Conservation (phyloP, 1,140 invertebrate species). For the Drosophila ironensis region DNA sequence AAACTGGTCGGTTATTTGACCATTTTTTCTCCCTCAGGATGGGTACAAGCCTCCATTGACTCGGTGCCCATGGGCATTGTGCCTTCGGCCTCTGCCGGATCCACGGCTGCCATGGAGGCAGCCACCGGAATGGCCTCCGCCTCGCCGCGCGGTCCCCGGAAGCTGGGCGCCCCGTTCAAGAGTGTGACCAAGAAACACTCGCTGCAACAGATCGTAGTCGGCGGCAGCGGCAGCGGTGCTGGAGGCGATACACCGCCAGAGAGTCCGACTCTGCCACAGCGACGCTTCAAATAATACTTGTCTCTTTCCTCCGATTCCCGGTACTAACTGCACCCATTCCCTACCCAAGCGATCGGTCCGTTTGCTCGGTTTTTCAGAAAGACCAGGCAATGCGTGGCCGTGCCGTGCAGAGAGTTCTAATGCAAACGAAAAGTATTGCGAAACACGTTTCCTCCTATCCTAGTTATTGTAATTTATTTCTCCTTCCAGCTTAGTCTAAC, state of each 20-base stretch:
- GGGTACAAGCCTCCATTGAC: slow-evolving; percentile 79
- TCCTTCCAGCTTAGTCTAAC: slow-evolving; percentile 54
- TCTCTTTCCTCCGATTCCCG: slow-evolving; percentile 28
- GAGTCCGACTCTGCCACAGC: slow-evolving; percentile 82
- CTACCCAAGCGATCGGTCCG: slow-evolving; percentile 14
- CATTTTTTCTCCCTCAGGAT: slow-evolving; percentile 58
- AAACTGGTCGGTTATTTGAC: no score
- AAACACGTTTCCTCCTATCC: slow-evolving; percentile 53
- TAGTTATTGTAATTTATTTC: slow-evolving; percentile 70
- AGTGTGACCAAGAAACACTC: slow-evolving; percentile 80
- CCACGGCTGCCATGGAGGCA: slow-evolving; percentile 74
- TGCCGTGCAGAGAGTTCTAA: slow-evolving; percentile 47
- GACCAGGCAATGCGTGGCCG: slow-evolving; percentile 20
- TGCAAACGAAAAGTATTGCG: slow-evolving; percentile 69
- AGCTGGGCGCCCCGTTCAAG: slow-evolving; percentile 83
- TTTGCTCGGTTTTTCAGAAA: not conserved
- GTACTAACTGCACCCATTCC: slow-evolving; percentile 63
- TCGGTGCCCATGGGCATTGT: slow-evolving; percentile 58
- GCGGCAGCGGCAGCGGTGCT: slow-evolving; percentile 33
- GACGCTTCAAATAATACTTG: slow-evolving; percentile 74
- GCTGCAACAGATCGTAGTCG: slow-evolving; percentile 70
- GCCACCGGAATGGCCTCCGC: slow-evolving; percentile 51
- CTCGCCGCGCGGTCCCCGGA: slow-evolving; percentile 83
- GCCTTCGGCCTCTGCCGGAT: slow-evolving; percentile 68
- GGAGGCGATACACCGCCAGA: slow-evolving; percentile 82